A percentile compares a stretch with the other conserved stretches of the same genome.
Conservation (phyloP, 2,888 invertebrate species). For the Diaprepes abbreviatus region DNA sequence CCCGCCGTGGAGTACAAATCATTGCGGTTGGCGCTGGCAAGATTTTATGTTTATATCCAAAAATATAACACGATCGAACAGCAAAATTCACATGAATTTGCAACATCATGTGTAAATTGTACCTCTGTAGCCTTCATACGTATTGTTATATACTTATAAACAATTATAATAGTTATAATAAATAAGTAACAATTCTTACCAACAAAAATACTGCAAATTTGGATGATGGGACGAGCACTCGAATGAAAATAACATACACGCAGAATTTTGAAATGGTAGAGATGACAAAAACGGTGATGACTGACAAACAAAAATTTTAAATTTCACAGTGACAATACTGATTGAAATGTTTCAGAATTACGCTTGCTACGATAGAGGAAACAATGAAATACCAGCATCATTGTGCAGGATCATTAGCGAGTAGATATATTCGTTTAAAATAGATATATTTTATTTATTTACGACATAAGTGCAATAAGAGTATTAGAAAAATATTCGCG, state of each 20-base stretch:
- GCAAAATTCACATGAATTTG: too few relatives aligned
- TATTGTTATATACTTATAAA: background rate
- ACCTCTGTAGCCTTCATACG: too few relatives aligned
- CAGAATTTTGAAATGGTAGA: constrained; percentile 43
- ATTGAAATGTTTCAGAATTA: background rate
- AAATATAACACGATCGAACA: too few relatives aligned
- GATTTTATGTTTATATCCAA: too few relatives aligned
- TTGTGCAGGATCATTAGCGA: too few relatives aligned
- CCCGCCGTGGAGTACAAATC: too few relatives aligned
- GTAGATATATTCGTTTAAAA: too few relatives aligned
- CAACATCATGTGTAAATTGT: too few relatives aligned
- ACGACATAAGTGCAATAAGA: too few relatives aligned
- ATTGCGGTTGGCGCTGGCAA: too few relatives aligned
- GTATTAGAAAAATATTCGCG: too few relatives aligned
- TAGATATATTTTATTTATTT: too few relatives aligned
- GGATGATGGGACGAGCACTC: constrained; percentile 37
- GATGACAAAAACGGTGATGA: constrained; percentile 40
- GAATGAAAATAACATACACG: constrained; percentile 41
- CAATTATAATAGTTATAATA: background rate
- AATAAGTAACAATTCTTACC: constrained; percentile 26
- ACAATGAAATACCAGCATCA: background rate
- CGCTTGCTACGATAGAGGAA: background rate
- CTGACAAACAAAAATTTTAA: constrained; percentile 46
- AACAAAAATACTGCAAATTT: constrained; percentile 37
- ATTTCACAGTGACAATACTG: constrained; percentile 20